Conservation (phyloP, 92 coral and sea anemone genomes). For the Epizoanthus rinbou region DNA sequence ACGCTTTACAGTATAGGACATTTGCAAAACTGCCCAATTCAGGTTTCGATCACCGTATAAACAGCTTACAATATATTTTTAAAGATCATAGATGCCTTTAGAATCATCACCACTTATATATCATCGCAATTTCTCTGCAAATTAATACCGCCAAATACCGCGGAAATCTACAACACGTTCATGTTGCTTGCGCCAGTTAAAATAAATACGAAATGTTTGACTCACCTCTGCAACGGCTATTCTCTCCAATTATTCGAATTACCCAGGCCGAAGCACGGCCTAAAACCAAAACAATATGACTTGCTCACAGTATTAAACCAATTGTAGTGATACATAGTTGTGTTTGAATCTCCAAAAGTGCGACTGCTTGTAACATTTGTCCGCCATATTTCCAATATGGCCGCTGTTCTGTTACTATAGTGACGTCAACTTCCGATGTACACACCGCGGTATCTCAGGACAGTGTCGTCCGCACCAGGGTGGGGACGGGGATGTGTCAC, state of each 20-base stretch:
- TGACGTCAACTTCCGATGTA: slow-evolving; percentile 59
- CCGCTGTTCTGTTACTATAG: slow-evolving; percentile 78
- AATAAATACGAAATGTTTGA: neutral
- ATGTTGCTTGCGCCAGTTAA: neutral
- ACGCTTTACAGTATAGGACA: too few species aligned
- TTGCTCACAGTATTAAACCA: neutral
- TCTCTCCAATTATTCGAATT: neutral
- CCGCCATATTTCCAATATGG: slow-evolving; percentile 64
- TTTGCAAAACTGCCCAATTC: too few species aligned
- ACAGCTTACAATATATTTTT: too few species aligned
- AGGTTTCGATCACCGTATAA: too few species aligned
- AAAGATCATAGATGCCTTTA: too few species aligned
- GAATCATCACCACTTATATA: too few species aligned
- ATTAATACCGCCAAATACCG: too few species aligned
- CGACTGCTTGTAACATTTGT: slow-evolving; percentile 31
- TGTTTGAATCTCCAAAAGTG: slow-evolving; percentile 28
- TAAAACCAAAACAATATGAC: neutral
- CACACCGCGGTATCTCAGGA: neutral
- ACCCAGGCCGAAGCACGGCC: neutral
- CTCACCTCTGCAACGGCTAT: slow-evolving; percentile 7
- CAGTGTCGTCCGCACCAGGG: neutral
- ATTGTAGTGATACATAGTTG: neutral
- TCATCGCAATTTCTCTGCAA: too few species aligned
- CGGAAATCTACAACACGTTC: neutral
- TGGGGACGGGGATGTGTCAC: slow-evolving; percentile 13